These are phyloP conservation scores for Leptopilina clavipes DNA, from an alignment of 1,140 invertebrate genomes.

Conservation along the genomic window DNA sequence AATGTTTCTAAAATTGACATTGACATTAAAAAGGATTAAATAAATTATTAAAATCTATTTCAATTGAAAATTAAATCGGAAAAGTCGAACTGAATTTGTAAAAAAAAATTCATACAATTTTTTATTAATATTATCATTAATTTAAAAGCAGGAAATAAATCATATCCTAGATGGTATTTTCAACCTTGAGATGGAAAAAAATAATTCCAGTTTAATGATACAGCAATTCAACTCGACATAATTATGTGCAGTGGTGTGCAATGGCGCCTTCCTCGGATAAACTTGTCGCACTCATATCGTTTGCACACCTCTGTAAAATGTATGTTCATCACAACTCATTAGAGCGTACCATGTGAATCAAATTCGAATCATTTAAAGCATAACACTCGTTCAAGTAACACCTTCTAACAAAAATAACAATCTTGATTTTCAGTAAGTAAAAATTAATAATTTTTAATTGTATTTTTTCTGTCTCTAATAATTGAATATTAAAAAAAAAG, in stretches of 20 bases:
- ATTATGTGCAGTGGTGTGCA: background rate
- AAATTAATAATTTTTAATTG: background rate
- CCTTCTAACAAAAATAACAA: background rate
- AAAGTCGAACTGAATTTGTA: no score
- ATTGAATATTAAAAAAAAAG: no score
- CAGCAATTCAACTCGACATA: background rate
- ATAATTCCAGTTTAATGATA: background rate
- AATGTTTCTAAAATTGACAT: background rate
- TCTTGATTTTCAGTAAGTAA: background rate
- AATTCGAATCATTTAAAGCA: background rate
- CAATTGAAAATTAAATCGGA: no score
- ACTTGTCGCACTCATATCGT: no score
- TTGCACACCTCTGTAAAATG: background rate
- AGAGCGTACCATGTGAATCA: background rate
- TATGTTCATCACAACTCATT: constrained; percentile 13
- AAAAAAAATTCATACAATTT: no score
- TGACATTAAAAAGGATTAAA: no score
- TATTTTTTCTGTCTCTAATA: no score
- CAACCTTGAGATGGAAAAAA: background rate
- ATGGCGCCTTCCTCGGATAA: no score
- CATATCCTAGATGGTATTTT: constrained; percentile 13
- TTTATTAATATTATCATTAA: background rate
- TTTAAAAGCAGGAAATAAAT: background rate
- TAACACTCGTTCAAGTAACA: background rate
- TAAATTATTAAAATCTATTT: no score